Percentiles rank a stretch among this genome's conserved stretches.
Evolutionary conservation across 2,113 vertebrate species (phyloP).

Genomic region (Heterotis niloticus): DNA sequence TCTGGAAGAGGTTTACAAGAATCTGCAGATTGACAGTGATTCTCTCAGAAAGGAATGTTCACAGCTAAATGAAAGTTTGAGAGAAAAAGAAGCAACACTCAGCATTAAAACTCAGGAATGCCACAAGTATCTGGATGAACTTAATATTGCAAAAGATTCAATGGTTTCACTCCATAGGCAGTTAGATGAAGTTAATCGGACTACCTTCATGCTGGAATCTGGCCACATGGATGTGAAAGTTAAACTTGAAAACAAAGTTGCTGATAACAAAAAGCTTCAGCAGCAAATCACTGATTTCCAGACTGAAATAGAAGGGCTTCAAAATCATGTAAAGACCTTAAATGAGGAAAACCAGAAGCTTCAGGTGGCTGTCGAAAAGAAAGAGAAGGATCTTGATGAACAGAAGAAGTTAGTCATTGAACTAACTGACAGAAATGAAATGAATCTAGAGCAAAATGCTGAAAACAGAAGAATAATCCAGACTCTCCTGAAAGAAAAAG

Average conservation of each 20-base stretch:
- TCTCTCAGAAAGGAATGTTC: conserved; percentile 50
- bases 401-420: conserved; percentile 47
- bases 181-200: conserved; percentile 57
- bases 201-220: conserved; percentile 51
- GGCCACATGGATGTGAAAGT: conserved; percentile 53
- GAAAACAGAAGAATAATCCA: conserved; percentile 53
- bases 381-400: conserved; percentile 51
- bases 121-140: conserved; percentile 54
- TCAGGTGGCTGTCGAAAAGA: conserved; percentile 47
- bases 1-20: conserved; percentile 42
- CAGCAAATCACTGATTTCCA: conserved; percentile 49
- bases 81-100: conserved; percentile 56
- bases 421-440: conserved; percentile 45
- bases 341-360: conserved; percentile 48
- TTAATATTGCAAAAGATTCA: conserved; percentile 58
- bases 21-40: conserved; percentile 56
- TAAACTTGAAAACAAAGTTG: conserved; percentile 46
- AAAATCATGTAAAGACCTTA: conserved; percentile 55
- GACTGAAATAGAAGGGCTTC: conserved; percentile 50
- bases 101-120: conserved; percentile 46
- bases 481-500: conserved; percentile 60
- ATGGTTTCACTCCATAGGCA: conserved; percentile 53
- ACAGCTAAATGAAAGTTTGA: conserved; percentile 49
- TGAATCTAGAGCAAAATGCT: conserved; percentile 34
- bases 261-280: conserved; percentile 53